Percentiles rank a stretch among this genome's conserved stretches.
Evolutionary conservation across 2,113 vertebrate species (phyloP).

Genomic region (Myanophis thanlyinensis): DNA sequence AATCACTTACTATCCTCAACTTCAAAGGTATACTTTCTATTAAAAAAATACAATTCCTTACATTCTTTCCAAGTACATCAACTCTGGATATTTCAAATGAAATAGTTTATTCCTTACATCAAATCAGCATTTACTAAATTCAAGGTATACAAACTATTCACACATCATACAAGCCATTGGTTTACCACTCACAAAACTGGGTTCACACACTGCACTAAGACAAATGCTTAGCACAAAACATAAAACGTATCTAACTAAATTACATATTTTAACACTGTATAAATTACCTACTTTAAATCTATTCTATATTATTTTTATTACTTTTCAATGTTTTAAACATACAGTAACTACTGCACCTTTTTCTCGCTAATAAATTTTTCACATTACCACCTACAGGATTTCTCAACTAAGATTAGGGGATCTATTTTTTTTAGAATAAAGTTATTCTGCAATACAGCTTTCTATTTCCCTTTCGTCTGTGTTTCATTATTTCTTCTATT

Average conservation of each 20-base stretch:
- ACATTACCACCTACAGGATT: not conserved
- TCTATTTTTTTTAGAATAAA: not conserved
- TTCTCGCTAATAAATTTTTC: not conserved
- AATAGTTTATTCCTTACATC: not conserved
- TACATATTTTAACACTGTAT: not conserved
- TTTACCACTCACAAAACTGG: not conserved
- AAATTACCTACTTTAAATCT: not conserved
- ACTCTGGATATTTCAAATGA: not conserved
- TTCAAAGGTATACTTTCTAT: not conserved
- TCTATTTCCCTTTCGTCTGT: not conserved
- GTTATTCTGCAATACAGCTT: not conserved
- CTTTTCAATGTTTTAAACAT: conserved; percentile 12
- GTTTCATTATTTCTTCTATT: not conserved
- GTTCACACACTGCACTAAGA: not conserved
- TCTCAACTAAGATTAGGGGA: not conserved
- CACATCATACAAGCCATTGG: not conserved
- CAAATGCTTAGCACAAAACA: not conserved
- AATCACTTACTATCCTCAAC: not conserved
- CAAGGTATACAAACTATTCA: not conserved
- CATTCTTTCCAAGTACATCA: not conserved
- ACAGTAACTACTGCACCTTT: not conserved
- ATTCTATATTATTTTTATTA: not conserved
- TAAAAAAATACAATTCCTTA: not conserved
- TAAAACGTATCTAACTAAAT: not conserved
- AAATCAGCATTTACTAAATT: not conserved